A percentile compares a stretch with the other conserved stretches of the same genome.
Conservation (phyloP, 2,888 invertebrate species). For the Tenthredo distinguenda region DNA sequence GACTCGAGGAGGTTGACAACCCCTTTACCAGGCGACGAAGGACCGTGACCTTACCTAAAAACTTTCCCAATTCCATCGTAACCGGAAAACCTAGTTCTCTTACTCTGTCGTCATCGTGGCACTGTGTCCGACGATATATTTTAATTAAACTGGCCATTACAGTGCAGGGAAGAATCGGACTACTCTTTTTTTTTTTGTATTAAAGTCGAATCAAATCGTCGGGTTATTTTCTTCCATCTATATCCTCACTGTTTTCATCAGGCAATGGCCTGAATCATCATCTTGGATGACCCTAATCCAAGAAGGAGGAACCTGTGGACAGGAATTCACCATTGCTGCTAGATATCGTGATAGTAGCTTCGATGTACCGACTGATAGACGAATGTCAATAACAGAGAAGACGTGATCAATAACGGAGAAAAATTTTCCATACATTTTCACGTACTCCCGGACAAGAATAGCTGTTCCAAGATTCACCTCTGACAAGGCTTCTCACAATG, state of each 20-base stretch:
- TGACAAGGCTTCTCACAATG: conserved; percentile 11
- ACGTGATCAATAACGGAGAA: neutral
- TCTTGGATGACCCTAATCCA: neutral
- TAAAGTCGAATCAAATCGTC: neutral
- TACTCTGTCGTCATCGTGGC: conserved; percentile 49
- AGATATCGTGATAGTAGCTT: neutral
- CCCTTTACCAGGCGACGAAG: conserved; percentile 62
- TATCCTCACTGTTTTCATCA: neutral
- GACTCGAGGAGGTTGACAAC: conserved; percentile 60
- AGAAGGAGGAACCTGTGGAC: neutral
- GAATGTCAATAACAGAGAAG: neutral
- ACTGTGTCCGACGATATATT: conserved; percentile 48
- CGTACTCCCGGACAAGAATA: neutral
- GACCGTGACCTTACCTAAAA: conserved; percentile 66
- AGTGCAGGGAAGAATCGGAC: conserved; percentile 1
- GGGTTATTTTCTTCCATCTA: neutral
- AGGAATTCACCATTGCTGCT: neutral
- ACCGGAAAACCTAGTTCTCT: conserved; percentile 64
- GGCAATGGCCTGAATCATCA: neutral
- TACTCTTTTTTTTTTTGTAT: neutral
- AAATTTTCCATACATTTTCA: neutral
- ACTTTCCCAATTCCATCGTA: conserved; percentile 63
- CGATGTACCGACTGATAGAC: neutral
- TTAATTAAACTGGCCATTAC: conserved; percentile 52
- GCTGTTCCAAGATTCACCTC: neutral